Percentiles rank a stretch among this genome's conserved stretches.
phyloP scores from a whole-genome alignment of 2,113 vertebrate species.

The Rhinichthys klamathensis region DNA sequence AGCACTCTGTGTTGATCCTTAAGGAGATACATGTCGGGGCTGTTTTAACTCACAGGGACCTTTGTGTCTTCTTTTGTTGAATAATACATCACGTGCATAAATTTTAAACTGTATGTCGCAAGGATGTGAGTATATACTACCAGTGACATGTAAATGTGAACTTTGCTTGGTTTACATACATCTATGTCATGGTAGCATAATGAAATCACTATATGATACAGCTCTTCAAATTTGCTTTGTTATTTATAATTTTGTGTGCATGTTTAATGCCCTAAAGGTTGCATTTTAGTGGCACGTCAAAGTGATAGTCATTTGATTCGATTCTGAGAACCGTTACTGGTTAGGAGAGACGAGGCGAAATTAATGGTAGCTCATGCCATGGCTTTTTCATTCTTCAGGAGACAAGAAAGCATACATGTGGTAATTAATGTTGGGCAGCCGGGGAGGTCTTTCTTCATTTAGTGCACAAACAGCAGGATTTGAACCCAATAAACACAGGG shows the following conservation, averaged over 20 bases:
- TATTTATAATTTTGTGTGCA: neutral
- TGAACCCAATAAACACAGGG: slow-evolving; percentile 19
- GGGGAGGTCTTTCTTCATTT: slow-evolving; percentile 29
- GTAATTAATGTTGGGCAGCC: slow-evolving; percentile 25
- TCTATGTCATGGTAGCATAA: neutral
- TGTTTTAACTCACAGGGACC: slow-evolving; percentile 55
- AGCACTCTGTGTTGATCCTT: slow-evolving; percentile 53
- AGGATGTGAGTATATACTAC: neutral
- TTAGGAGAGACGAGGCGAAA: neutral
- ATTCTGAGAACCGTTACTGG: neutral
- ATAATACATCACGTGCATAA: slow-evolving; percentile 62
- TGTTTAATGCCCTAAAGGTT: neutral
- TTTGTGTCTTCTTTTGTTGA: slow-evolving; percentile 63
- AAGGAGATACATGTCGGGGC: slow-evolving; percentile 65
- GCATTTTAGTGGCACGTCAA: neutral
- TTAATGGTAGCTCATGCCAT: slow-evolving; percentile 14
- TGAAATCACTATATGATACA: neutral
- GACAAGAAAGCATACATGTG: slow-evolving; percentile 7
- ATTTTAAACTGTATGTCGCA: slow-evolving; percentile 68
- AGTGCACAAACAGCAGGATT: slow-evolving; percentile 25
- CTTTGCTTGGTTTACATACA: slow-evolving; percentile 2
- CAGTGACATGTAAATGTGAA: neutral
- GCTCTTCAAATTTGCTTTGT: neutral
- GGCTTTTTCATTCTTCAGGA: slow-evolving; percentile 5
- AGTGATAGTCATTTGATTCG: neutral